Evolutionary conservation across 2,113 vertebrate species (phyloP).

Genomic region (Trogon melanurus): DNA sequence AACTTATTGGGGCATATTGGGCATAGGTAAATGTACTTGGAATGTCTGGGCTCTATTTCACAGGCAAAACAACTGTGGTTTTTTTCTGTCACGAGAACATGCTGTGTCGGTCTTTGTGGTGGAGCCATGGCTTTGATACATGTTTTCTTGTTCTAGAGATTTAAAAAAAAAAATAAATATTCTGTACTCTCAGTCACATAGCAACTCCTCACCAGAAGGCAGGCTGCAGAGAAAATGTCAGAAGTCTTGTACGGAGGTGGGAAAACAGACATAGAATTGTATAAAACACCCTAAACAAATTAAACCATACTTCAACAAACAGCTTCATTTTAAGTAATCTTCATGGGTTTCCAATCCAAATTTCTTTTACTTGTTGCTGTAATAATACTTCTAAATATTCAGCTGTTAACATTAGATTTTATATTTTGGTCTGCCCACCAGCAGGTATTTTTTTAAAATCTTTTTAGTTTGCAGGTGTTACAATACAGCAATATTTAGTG

Average conservation of each 20-base stretch:
- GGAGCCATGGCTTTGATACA: constrained; percentile 15
- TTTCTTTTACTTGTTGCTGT: neutral
- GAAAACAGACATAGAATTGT: neutral
- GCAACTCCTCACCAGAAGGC: neutral
- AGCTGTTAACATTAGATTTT: neutral
- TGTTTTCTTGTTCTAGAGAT: neutral
- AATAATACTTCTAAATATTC: neutral
- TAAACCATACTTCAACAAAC: neutral
- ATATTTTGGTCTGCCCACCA: neutral
- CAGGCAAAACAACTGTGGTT: neutral
- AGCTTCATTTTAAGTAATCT: constrained; percentile 2
- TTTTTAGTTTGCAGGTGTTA: constrained; percentile 10
- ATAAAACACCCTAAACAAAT: constrained; percentile 4
- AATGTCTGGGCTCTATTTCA: neutral
- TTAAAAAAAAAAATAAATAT: neutral
- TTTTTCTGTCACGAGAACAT: neutral
- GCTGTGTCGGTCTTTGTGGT: neutral
- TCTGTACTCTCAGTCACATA: neutral
- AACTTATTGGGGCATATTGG: constrained; percentile 27
- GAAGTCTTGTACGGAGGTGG: constrained; percentile 22
- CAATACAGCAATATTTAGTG: constrained; percentile 14
- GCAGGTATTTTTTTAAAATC: neutral
- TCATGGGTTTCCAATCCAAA: neutral
- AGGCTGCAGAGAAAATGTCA: neutral
- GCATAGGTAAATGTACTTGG: neutral